Percentiles rank a stretch among this genome's conserved stretches.
Evolutionary conservation across 1,140 invertebrate genomes (phyloP).

Genomic region (Eupristina koningsbergeri): DNA sequence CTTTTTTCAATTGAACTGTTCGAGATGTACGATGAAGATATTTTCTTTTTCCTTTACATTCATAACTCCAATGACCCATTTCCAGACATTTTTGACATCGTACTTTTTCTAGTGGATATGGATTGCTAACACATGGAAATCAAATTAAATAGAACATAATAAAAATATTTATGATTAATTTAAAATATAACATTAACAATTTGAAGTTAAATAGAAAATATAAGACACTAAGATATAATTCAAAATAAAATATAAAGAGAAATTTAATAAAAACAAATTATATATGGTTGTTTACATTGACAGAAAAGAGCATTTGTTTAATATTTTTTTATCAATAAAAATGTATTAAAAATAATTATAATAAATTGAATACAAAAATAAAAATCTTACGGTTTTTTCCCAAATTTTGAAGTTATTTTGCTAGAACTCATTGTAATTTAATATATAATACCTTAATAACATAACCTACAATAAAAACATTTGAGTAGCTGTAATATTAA

Average conservation of each 20-base stretch:
- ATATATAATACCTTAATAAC: no score
- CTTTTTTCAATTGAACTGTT: constrained; percentile 85
- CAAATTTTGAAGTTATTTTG: constrained; percentile 54
- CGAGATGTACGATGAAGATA: constrained; percentile 87
- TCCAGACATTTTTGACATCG: constrained; percentile 93
- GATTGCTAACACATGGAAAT: constrained; percentile 57
- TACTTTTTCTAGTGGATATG: constrained; percentile 78
- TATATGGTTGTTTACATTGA: not conserved
- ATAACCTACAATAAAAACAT: not conserved
- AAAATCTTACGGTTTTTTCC: constrained; percentile 62
- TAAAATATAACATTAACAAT: no score
- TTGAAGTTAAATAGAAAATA: no score
- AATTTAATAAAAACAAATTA: not conserved
- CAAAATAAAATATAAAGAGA: not conserved
- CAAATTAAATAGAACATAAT: not conserved
- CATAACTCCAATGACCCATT: constrained; percentile 93
- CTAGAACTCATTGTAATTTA: constrained; percentile 56
- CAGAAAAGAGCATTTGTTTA: not conserved
- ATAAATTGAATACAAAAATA: not conserved
- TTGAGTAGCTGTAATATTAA: no score
- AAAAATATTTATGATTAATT: no score
- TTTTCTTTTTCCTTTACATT: constrained; percentile 93
- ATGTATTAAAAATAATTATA: not conserved
- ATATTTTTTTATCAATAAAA: not conserved
- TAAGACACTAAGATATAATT: no score